Evolutionary conservation across 2,797 vertebrate genomes (phyloP).

Genomic region (Oreochromis grahami): DNA sequence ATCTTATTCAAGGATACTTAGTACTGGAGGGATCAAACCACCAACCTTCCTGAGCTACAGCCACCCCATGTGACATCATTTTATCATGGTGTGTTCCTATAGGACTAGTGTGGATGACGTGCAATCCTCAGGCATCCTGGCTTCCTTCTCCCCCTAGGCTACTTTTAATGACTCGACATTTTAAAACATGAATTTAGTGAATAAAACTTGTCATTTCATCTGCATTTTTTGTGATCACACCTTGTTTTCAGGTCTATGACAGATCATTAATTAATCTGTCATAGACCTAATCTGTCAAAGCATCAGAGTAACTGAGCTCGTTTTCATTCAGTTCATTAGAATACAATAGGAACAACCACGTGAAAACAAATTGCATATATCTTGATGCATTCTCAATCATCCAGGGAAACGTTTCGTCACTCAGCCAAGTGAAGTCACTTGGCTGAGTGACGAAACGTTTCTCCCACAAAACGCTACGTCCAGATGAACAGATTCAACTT

Average conservation of each 20-base stretch:
- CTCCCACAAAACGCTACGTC: too few relatives aligned
- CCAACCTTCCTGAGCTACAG: neutral
- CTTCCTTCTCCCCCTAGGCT: neutral
- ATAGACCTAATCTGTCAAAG: too few relatives aligned
- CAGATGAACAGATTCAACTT: too few relatives aligned
- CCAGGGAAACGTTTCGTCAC: too few relatives aligned
- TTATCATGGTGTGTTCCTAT: neutral
- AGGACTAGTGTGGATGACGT: neutral
- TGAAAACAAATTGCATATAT: neutral
- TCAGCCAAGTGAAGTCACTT: too few relatives aligned
- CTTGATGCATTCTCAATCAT: too few relatives aligned
- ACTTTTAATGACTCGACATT: neutral
- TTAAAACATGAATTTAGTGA: neutral
- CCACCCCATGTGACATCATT: neutral
- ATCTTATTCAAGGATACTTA: neutral
- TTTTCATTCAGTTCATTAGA: neutral
- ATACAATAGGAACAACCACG: neutral
- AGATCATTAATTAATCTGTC: neutral
- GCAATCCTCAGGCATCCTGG: neutral
- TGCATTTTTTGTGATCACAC: neutral
- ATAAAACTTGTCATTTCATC: neutral
- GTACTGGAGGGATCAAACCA: neutral
- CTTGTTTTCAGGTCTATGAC: neutral
- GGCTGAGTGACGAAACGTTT: too few relatives aligned
- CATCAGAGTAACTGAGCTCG: neutral